Conservation (phyloP, 1,140 invertebrate genomes). For the Armadillidium nasatum region DNA sequence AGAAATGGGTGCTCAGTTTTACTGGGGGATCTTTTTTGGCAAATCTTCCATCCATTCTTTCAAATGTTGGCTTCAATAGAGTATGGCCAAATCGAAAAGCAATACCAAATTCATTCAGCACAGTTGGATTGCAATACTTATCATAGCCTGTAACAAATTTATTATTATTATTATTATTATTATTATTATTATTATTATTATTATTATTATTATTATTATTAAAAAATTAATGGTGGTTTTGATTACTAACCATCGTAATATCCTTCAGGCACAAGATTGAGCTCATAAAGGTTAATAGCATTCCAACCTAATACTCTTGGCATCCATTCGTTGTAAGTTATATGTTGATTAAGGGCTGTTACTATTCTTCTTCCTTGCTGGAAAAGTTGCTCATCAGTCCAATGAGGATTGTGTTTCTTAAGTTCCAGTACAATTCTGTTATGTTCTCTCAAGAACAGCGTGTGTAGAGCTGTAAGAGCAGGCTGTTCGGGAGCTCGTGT, state of each 20-base stretch:
- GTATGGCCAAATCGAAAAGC: slow-evolving; percentile 63
- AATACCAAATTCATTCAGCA: slow-evolving; percentile 63
- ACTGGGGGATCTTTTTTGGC: slow-evolving; percentile 47
- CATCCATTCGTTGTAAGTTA: slow-evolving; percentile 61
- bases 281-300: slow-evolving; percentile 48
- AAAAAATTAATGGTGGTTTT: background rate
- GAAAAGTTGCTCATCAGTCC: slow-evolving; percentile 59
- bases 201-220: no score
- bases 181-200: no score
- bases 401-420: slow-evolving; percentile 55
- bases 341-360: slow-evolving; percentile 60
- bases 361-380: slow-evolving; percentile 55
- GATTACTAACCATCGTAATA: slow-evolving; percentile 52
- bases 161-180: no score
- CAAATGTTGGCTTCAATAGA: slow-evolving; percentile 59
- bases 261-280: slow-evolving; percentile 55
- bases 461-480: slow-evolving; percentile 60
- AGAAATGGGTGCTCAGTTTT: slow-evolving; percentile 59
- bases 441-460: slow-evolving; percentile 58
- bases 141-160: slow-evolving; percentile 56
- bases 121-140: slow-evolving; percentile 57
- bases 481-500: slow-evolving; percentile 61
- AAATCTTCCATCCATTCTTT: slow-evolving; percentile 56
- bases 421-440: slow-evolving; percentile 56
- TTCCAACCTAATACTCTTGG: slow-evolving; percentile 57